These are phyloP conservation scores for Aleadryas rufinucha DNA, from an alignment of 2,113 vertebrate species.

Conservation along the genomic window DNA sequence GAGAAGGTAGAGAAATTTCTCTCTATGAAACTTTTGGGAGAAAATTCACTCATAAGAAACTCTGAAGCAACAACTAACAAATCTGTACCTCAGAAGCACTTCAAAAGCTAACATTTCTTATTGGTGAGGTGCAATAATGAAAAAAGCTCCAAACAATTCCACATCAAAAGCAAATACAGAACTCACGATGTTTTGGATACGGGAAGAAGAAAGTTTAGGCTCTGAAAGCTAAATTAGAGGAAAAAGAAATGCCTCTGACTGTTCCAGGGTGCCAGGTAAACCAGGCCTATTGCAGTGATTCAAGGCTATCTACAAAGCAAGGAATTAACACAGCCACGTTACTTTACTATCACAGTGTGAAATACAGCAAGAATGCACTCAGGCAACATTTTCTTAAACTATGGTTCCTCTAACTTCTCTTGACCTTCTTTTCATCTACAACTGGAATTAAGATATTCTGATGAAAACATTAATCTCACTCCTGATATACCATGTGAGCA, in stretches of 20 bases:
- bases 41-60: not conserved
- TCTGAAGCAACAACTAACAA: not conserved
- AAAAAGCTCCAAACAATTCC: not conserved
- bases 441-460: not conserved
- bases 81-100: not conserved
- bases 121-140: not conserved
- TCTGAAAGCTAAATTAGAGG: not conserved
- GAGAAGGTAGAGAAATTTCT: not conserved
- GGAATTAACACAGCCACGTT: not conserved
- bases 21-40: not conserved
- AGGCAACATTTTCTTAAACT: not conserved
- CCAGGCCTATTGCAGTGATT: not conserved
- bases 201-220: not conserved
- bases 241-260: not conserved
- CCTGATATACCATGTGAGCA: not conserved
- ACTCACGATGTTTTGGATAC: not conserved
- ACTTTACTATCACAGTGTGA: not conserved
- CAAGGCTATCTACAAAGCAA: constrained; percentile 4
- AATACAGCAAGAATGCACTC: not conserved
- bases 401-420: not conserved
- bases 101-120: not conserved
- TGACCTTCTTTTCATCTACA: not conserved
- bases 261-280: not conserved
- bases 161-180: not conserved
- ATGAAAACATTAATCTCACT: not conserved